These are phyloP conservation scores for Neocloeon triangulifer DNA, from an alignment of 1,140 invertebrate genomes.

Conservation along the genomic window DNA sequence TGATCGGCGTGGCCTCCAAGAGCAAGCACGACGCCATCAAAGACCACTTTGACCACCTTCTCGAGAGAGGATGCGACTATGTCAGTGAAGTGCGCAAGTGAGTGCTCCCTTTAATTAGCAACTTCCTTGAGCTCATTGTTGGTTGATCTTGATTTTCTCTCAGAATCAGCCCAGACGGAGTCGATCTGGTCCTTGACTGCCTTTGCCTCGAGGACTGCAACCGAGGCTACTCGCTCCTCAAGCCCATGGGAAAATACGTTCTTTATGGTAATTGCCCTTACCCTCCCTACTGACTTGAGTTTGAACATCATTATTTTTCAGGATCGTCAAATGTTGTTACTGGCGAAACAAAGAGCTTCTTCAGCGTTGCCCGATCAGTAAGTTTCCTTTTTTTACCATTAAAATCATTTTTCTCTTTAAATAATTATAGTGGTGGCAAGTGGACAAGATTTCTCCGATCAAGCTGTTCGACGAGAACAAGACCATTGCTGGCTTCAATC, in stretches of 20 bases:
- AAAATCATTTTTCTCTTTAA: background rate
- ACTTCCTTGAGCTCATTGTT: background rate
- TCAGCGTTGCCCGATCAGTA: conserved; percentile 65
- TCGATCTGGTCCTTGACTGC: conserved; percentile 73
- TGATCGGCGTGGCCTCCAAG: conserved; percentile 69
- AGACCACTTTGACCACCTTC: conserved; percentile 35
- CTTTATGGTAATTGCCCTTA: conserved; percentile 40
- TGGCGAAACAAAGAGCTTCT: conserved; percentile 71
- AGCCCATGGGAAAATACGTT: conserved; percentile 75
- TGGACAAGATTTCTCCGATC: conserved; percentile 68
- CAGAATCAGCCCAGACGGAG: conserved; percentile 50
- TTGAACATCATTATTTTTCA: conserved; percentile 10
- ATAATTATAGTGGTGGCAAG: conserved; percentile 61
- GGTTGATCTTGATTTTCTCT: conserved; percentile 7
- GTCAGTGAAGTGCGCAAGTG: conserved; percentile 64
- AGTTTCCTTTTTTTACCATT: conserved; percentile 17
- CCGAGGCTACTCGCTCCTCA: conserved; percentile 57
- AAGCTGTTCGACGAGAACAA: conserved; percentile 81
- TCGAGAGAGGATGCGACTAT: conserved; percentile 58
- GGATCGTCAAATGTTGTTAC: conserved; percentile 67
- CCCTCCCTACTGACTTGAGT: background rate
- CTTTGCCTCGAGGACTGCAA: conserved; percentile 73
- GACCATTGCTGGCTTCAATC: conserved; percentile 55
- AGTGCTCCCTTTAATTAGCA: conserved; percentile 13
- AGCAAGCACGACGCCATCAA: conserved; percentile 63